Conservation (phyloP, 2,888 invertebrate genomes). For the Synergus japonicus region DNA sequence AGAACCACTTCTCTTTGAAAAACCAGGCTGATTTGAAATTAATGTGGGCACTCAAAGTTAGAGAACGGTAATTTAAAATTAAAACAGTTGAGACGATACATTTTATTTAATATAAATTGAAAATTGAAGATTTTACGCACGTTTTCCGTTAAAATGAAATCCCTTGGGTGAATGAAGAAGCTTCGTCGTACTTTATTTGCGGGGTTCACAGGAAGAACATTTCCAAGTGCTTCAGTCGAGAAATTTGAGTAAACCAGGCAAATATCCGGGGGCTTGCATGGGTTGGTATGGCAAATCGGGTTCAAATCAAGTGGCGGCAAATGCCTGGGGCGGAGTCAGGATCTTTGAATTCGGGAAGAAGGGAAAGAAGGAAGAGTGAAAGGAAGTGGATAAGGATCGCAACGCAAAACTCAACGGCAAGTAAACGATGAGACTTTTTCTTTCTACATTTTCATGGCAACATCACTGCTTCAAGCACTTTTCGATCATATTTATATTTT, state of each 20-base stretch:
- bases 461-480: slow-evolving; percentile 53
- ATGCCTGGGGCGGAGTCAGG: slow-evolving; percentile 62
- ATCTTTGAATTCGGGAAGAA: slow-evolving; percentile 23
- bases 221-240: slow-evolving; percentile 50
- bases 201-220: slow-evolving; percentile 22
- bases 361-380: slow-evolving; percentile 42
- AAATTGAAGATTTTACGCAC: not conserved
- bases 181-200: not conserved
- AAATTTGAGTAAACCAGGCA: slow-evolving; percentile 67
- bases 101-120: not conserved
- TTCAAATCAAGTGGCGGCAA: slow-evolving; percentile 72
- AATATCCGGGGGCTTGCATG: slow-evolving; percentile 66
- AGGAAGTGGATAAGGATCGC: slow-evolving; percentile 36
- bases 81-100: too few species aligned
- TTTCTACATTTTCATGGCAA: slow-evolving; percentile 44
- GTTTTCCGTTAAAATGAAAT: not conserved
- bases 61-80: too few species aligned
- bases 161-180: slow-evolving; percentile 1
- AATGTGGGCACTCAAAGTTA: too few species aligned
- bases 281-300: slow-evolving; percentile 66
- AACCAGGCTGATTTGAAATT: too few species aligned
- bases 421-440: slow-evolving; percentile 52
- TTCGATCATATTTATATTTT: slow-evolving; percentile 67
- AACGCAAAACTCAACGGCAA: slow-evolving; percentile 48
- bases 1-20: not conserved